These are phyloP conservation scores for Melopsittacus undulatus DNA, from an alignment of 2,797 vertebrate genomes.

Conservation along the genomic window DNA sequence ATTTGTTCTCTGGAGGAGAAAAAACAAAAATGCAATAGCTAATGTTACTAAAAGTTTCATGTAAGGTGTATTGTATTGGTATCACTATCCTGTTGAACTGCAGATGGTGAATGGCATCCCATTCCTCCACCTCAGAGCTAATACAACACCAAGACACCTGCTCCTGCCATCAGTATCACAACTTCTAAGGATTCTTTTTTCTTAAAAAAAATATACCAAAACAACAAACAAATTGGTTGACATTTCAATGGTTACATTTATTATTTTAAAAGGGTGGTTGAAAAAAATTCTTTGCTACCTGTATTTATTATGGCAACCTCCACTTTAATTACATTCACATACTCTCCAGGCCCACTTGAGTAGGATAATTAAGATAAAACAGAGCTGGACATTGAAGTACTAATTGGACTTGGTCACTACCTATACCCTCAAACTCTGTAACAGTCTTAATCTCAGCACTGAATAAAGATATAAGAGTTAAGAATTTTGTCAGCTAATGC, in stretches of 20 bases:
- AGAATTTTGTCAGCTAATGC: neutral
- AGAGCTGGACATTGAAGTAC: neutral
- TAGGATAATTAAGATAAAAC: neutral
- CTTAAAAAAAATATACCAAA: neutral
- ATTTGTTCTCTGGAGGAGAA: conserved; percentile 82
- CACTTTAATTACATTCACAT: neutral
- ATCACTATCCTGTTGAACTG: neutral
- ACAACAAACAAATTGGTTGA: neutral
- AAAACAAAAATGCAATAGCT: neutral
- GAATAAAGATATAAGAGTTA: neutral
- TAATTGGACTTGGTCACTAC: neutral
- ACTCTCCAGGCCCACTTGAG: neutral
- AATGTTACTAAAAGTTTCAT: neutral
- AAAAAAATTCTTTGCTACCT: neutral
- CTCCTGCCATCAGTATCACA: neutral
- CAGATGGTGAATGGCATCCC: neutral
- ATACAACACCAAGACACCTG: neutral
- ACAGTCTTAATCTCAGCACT: neutral
- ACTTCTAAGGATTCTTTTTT: neutral
- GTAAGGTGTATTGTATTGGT: neutral
- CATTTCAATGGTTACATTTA: neutral
- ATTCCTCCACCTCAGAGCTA: neutral
- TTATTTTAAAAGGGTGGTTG: neutral
- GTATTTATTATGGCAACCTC: neutral
- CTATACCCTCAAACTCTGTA: neutral